Base-by-base conservation (phyloP, 1,140 invertebrate genomes). In the Episyrphus balteatus region DNA sequence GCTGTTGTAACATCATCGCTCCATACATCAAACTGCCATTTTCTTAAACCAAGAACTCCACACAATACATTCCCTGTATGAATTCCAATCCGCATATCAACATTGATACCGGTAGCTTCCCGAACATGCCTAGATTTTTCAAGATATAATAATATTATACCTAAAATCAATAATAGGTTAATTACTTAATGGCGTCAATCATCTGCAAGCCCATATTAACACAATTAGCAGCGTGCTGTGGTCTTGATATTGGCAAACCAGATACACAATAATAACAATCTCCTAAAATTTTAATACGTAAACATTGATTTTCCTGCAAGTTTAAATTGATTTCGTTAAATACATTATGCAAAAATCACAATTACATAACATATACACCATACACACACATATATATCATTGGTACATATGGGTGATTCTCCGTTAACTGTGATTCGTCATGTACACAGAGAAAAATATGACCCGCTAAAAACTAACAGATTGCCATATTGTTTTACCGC, bases 21-120 rank as follows among this genome's bases (percentile, higher is more conserved):
- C 92, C 93, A 98, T 33, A 98, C 91, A 72, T 98, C 94, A 70
- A 92, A 98, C 76, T 98, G 93, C 93, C 92, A 98, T 72, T 98
- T 98, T 43, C 88, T 74, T 8, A 96, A 73, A 2, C 95, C 95
- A 40, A 98, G 75, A n/a, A 98, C 88, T 5, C 95, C 95, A 60
- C 92, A 96, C 8, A 98, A 73, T 17, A 98, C 93, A 60, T 88
- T 89, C 49, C 87, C 87, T 6, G 92, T 92, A 69, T 95, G 91
- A 53, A 95, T 92, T 10, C 92, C 92, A 52, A 96, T 93, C 52
- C 92, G 73, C 92, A 96, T 95, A 70, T 94, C 90, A 21, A 92
- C 86, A 65, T 91, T 88, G 67, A 90, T 87, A 10, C 87, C 84
- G 2, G 88, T 90, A 3, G 85, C 86, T 70, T 90, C 85, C 18